phyloP scores from a whole-genome alignment of 2,113 vertebrate species.

The Epinephelus cyanopodus region DNA sequence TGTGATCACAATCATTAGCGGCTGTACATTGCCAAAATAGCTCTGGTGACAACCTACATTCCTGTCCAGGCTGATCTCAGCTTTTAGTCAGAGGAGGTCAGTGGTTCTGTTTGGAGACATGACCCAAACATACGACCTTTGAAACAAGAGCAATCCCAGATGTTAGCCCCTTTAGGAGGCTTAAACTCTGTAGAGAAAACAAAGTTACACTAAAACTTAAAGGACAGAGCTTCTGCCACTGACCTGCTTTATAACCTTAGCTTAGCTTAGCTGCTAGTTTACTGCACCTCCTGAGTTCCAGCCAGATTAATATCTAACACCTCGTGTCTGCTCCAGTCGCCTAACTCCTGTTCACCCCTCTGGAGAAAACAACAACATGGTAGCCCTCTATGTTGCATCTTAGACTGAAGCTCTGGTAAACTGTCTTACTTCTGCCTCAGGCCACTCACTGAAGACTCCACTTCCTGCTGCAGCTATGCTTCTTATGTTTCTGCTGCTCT shows the following conservation, averaged over 20 bases:
- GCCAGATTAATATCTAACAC: slow-evolving; percentile 76
- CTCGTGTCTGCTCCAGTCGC: slow-evolving; percentile 6
- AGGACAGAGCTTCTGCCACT: slow-evolving; percentile 70
- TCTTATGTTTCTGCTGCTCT: slow-evolving; percentile 87
- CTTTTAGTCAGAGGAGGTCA: slow-evolving; percentile 80
- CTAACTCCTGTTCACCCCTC: slow-evolving; percentile 40
- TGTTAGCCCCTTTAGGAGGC: slow-evolving; percentile 81
- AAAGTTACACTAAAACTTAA: slow-evolving; percentile 78
- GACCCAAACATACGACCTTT: slow-evolving; percentile 81
- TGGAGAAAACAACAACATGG: slow-evolving; percentile 73
- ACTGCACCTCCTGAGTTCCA: slow-evolving; percentile 80
- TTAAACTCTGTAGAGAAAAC: slow-evolving; percentile 77
- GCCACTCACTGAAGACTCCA: slow-evolving; percentile 71
- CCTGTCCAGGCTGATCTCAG: slow-evolving; percentile 79
- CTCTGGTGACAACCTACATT: slow-evolving; percentile 86
- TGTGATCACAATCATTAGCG: slow-evolving; percentile 86
- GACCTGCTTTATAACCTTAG: slow-evolving; percentile 41
- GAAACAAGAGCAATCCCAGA: slow-evolving; percentile 79
- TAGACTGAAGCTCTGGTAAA: slow-evolving; percentile 77
- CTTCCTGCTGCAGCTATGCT: slow-evolving; percentile 79
- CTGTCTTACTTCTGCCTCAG: slow-evolving; percentile 79
- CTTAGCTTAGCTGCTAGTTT: slow-evolving; percentile 29
- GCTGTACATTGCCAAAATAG: slow-evolving; percentile 86
- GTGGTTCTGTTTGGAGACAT: slow-evolving; percentile 77
- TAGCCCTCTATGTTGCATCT: slow-evolving; percentile 72